Evolutionary conservation across 2,113 vertebrate species (phyloP).

Genomic region (Sclerurus mexicanus): DNA sequence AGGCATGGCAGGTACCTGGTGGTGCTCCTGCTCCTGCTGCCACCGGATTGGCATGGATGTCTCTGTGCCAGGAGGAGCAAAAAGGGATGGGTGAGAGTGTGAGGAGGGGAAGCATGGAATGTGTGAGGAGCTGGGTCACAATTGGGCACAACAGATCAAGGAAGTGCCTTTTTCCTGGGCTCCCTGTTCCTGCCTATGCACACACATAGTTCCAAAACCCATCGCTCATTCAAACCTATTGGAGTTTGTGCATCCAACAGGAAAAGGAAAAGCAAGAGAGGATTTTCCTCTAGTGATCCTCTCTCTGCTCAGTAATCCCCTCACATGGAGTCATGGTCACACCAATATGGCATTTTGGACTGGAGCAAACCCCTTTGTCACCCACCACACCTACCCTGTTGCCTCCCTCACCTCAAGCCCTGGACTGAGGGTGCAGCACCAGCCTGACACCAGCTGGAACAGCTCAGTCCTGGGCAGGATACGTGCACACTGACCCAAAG

Average conservation of each 20-base stretch:
- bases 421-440: fast-evolving
- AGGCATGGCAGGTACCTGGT: fast-evolving
- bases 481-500: fast-evolving
- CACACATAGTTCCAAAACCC: background rate
- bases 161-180: fast-evolving
- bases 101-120: background rate
- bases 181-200: fast-evolving
- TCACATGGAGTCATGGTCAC: fast-evolving
- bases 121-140: background rate
- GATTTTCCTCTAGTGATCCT: background rate
- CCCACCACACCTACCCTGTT: background rate
- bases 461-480: background rate
- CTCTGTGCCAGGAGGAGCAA: background rate
- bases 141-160: fast-evolving
- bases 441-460: background rate
- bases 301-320: background rate
- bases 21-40: background rate
- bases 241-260: too few relatives aligned
- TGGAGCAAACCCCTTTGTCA: fast-evolving
- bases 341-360: fast-evolving
- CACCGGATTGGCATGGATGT: fast-evolving
- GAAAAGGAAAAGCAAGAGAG: background rate
- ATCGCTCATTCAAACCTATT: fast-evolving
- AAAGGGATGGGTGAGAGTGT: fast-evolving
- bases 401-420: fast-evolving